These are phyloP conservation scores for Labeo calbasu DNA, from an alignment of 2,797 vertebrate genomes.

Conservation along the genomic window DNA sequence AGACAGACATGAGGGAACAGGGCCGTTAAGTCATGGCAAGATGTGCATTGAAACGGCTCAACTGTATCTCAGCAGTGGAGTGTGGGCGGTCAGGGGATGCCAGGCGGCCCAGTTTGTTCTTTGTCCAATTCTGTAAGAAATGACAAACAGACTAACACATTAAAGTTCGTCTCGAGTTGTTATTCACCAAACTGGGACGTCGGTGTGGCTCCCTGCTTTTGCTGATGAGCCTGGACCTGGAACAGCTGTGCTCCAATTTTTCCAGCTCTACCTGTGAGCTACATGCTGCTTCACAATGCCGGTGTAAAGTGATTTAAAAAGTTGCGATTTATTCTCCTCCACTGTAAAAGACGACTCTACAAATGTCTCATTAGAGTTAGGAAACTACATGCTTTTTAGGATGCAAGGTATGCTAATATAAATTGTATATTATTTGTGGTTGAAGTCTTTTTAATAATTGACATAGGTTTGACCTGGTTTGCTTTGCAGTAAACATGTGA, in stretches of 20 bases:
- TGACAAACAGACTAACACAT: slow-evolving; percentile 10
- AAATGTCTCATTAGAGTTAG: not conserved
- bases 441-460: not conserved
- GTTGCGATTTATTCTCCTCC: not conserved
- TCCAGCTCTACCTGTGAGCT: slow-evolving; percentile 13
- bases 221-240: not conserved
- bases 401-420: not conserved
- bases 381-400: not conserved
- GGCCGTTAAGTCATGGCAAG: not conserved
- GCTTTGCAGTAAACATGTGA: not conserved
- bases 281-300: not conserved
- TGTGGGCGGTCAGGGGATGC: slow-evolving; percentile 20
- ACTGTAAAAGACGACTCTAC: not conserved
- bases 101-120: not conserved
- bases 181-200: slow-evolving; percentile 28
- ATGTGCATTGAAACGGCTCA: not conserved
- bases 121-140: not conserved
- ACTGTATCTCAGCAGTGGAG: not conserved
- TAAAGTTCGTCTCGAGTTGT: slow-evolving; percentile 4
- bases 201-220: not conserved
- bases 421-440: too few relatives aligned
- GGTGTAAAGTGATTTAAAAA: slow-evolving; percentile 2
- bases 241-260: slow-evolving; percentile 42
- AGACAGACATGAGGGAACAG: slow-evolving; percentile 2
- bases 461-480: not conserved